Percentiles rank a stretch among this genome's conserved stretches.
Evolutionary conservation across 2,888 invertebrate species (phyloP).

Genomic region (Parapristionchus giblindavisi): DNA sequence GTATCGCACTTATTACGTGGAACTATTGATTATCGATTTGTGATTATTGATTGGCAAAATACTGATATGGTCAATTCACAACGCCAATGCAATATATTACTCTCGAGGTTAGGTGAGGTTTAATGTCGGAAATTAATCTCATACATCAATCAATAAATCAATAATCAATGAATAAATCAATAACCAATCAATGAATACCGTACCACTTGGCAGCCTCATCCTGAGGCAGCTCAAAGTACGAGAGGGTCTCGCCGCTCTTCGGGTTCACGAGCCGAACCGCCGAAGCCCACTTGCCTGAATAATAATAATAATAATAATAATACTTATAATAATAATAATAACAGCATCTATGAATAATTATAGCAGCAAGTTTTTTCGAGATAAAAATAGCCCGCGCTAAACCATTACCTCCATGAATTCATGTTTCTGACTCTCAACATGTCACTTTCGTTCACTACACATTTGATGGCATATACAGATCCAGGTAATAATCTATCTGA

Average conservation of each 20-base stretch:
- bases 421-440: no score
- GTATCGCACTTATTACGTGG: no score
- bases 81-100: no score
- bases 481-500: no score
- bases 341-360: not conserved
- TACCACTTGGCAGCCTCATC: constrained; percentile 93
- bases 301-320: no score
- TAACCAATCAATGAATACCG: not conserved
- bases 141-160: not conserved
- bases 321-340: no score
- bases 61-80: no score
- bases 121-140: not conserved
- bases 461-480: no score
- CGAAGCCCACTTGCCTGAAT: constrained; percentile 85
- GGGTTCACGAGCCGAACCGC: constrained; percentile 87
- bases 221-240: constrained; percentile 85
- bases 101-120: no score
- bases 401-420: not conserved
- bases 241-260: constrained; percentile 82
- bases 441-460: not conserved
- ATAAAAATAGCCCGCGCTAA: no score
- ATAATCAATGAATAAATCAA: not conserved
- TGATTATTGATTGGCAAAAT: no score
- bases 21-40: no score
- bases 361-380: not conserved